A percentile compares a stretch with the other conserved stretches of the same genome.
phyloP scores from a whole-genome alignment of 2,888 invertebrate genomes.

The Ernsta delagoae region DNA sequence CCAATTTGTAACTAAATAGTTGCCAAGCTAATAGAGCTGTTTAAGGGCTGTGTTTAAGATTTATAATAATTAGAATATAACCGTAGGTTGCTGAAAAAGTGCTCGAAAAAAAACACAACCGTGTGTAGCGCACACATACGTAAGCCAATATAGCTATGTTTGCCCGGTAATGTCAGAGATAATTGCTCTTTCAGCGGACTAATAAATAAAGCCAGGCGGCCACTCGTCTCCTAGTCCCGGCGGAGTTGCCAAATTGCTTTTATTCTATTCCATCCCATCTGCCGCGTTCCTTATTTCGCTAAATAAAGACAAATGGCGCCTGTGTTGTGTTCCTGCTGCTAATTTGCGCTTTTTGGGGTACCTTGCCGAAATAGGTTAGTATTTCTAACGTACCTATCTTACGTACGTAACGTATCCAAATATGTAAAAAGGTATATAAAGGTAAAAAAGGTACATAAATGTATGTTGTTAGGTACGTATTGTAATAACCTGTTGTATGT shows the following conservation, averaged over 20 bases:
- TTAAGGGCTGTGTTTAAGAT: not conserved
- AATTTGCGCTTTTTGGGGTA: slow-evolving; percentile 14
- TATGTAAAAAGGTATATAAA: too few species aligned
- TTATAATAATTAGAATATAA: not conserved
- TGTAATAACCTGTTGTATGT: too few species aligned
- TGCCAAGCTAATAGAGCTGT: too few species aligned
- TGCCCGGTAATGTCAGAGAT: slow-evolving; percentile 11
- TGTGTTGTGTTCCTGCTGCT: slow-evolving; percentile 11
- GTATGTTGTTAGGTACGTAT: too few species aligned
- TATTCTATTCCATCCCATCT: slow-evolving; percentile 39
- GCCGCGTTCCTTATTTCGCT: slow-evolving; percentile 44
- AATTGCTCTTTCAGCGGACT: slow-evolving; percentile 29
- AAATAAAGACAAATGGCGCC: slow-evolving; percentile 66
- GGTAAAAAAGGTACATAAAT: too few species aligned
- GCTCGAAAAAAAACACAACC: not conserved
- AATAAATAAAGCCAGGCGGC: slow-evolving; percentile 28
- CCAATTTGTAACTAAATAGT: too few species aligned
- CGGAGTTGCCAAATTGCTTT: slow-evolving; percentile 42
- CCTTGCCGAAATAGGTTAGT: not conserved
- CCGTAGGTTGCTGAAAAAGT: not conserved
- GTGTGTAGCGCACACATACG: not conserved
- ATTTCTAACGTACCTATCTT: not conserved
- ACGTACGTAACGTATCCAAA: too few species aligned
- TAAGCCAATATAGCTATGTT: not conserved
- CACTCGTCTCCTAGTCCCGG: slow-evolving; percentile 19